Evolutionary conservation across 2,888 invertebrate genomes (phyloP), one percentile per base, ranked within the genome.

Genomic region (Augiades crinisus): DNA sequence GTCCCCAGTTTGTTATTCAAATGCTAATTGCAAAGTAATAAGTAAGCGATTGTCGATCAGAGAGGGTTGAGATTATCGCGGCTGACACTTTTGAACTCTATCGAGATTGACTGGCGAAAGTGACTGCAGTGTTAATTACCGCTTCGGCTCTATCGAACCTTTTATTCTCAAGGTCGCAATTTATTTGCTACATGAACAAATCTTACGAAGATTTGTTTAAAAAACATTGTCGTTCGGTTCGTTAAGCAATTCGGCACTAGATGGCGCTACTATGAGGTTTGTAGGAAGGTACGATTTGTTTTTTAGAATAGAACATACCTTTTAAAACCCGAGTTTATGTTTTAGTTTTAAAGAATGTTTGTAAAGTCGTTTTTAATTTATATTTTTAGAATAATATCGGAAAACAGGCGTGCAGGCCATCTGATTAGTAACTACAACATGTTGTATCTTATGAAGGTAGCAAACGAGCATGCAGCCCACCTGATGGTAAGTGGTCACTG

Each of bases 11-110:
- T 14, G 13, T 24, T 19, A 22, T 33, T 22, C 12, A 27, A 50
- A 34, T 43, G 41, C 41, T 50, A 50, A 50, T 36, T 50, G 50
- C 50, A 30, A 17, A 34, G 34, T 37, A 30, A 50, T 50, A 50
- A 50, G 43, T 50, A 43, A 43, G 30, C 27, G 14, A 50, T 50
- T 50, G 50, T 50, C 34, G 30, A 37, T 37, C 21, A 13, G 49
- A 43, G 36, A 44, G 50, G 13, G 36, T 16, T n/a, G 30, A 21
- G 43, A 50, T 50, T 50, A 50, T 50, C 43, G 21, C 12, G 43
- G 37, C 44, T 44, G 50, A 36, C 43, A 43, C 27, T 49, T 45
- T 21, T 50, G 50, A 50, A 50, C 43, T 27, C 5, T 30, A n/a
- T 37, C 36, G 27, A 43, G 50, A 44, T 37, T 44, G 36, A 50